Evolutionary conservation across 2,888 invertebrate species (phyloP), one percentile per base, ranked within the genome.

Genomic region (Serripes groenlandicus): DNA sequence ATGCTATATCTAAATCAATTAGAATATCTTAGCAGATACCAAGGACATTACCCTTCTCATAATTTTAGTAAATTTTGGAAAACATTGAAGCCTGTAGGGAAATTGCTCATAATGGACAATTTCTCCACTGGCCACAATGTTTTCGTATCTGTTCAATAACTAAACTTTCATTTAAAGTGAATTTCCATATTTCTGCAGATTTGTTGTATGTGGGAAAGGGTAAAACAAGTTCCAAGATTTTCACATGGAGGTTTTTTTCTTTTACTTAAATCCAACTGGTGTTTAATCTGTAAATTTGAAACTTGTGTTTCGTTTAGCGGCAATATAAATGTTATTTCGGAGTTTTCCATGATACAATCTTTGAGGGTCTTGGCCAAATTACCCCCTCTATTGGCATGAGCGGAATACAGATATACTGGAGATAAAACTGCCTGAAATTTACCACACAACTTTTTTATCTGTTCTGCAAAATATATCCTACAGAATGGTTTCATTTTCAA

Each of bases 361-460:
- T 26, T 35, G 68, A 73, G 75, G 78, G 85, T 85, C 85, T 80
- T 26, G 76, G 72, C 81, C 81, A 66, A 86, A 81, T 86, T 81
- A 83, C 81, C 83, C 81, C 80, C 76, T 71, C 86, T 81, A 56
- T 70, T 81, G 86, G 86, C 86, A 83, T 86, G 86, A 86, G 86
- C 83, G 83, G 83, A 83, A 86, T 83, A 75, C 74, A 58, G 86
- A 86, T 83, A 80, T 28, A 23, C 35, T 68, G 56, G 69, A 70
- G 80, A 80, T 77, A 83, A 76, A 72, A 37, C 28, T 35, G 32
- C 73, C 49, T 37, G 73, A 71, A 74, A 77, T 78, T 62, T 66
- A 75, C 75, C 80, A 37, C 75, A 58, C 80, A 75, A 80, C 78
- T 32, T 69, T 75, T 83, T 83, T 83, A 83, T 83, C 83, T 83